A percentile compares a stretch with the other conserved stretches of the same genome.
Conservation (phyloP, 2,888 invertebrate genomes). For the Ephialtes manifestator region DNA sequence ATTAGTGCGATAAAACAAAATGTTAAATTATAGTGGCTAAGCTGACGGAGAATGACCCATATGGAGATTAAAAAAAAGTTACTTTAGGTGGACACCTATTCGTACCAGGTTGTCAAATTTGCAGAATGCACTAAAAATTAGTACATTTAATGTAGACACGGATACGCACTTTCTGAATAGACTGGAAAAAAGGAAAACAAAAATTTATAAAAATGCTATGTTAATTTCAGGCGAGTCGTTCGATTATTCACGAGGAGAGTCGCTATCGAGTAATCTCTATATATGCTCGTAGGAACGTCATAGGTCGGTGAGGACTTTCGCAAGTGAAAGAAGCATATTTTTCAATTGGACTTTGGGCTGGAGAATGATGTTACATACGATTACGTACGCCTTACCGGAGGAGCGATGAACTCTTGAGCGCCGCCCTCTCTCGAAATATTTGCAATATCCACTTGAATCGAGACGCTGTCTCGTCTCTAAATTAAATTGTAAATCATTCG, state of each 20-base stretch:
- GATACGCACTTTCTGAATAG: not conserved
- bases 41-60: not conserved
- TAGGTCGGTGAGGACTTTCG: conserved; percentile 34
- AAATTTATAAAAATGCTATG: conserved; percentile 9
- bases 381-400: conserved; percentile 56
- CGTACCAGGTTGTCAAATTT: conserved; percentile 17
- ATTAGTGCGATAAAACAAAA: too few species aligned
- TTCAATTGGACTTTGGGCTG: conserved; percentile 26
- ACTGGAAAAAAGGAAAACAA: not conserved
- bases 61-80: not conserved
- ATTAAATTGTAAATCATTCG: conserved; percentile 38
- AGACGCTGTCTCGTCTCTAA: conserved; percentile 25
- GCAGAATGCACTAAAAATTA: conserved; percentile 41
- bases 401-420: conserved; percentile 62
- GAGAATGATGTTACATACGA: conserved; percentile 45
- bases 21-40: too few species aligned
- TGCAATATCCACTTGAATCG: conserved; percentile 37
- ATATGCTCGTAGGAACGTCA: conserved; percentile 39
- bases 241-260: not conserved
- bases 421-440: conserved; percentile 51
- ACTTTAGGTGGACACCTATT: not conserved
- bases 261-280: not conserved
- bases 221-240: not conserved
- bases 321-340: conserved; percentile 44
- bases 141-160: conserved; percentile 24